Evolutionary conservation across 2,797 vertebrate species (phyloP), one percentile per base, ranked within the genome.

Genomic region (Galaxias olidus): DNA sequence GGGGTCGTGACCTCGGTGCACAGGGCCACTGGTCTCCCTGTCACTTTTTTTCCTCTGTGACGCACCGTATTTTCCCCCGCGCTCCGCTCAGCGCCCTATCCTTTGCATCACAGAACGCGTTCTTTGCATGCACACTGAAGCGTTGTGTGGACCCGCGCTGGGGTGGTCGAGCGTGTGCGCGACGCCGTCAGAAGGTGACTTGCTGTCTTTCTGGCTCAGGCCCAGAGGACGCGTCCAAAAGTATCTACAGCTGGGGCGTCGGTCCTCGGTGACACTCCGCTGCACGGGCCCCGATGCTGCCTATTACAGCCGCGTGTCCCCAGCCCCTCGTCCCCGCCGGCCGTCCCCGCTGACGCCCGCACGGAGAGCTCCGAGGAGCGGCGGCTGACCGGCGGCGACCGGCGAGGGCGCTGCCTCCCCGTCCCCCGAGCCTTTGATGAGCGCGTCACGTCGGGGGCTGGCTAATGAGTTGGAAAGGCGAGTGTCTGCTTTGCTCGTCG

Each of bases 401-500:
- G 30, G 30, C 30, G 30, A 30, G 30, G 30, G 30, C 30, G 3
- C 30, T 6, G 3, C 30, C 3, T 30, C 30, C 30, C 30, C 30
- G n/a, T 6, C 30, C 30, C 30, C 30, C 30, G 30, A 66, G 76
- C 77, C 79, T 90, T 88, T 90, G 87, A 90, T 87, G 81, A 89
- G 81, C 86, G 88, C 71, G 75, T 89, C 82, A 81, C 71, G 49
- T 86, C 76, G 3, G 63, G 76, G 73, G 71, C 74, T 81, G 76
- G 73, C 82, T 86, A 86, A 88, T 83, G 83, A 90, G 72, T 85
- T 81, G 84, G 79, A 87, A 84, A 85, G 77, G 74, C 61, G 46
- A 78, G 61, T 79, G 76, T 87, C 79, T 87, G 85, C 59, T 88
- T 80, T 76, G 81, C 82, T 71, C 69, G 68, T 10, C 1, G 71